Percentiles rank a stretch among this genome's conserved stretches.
Conservation (phyloP, 2,888 invertebrate species). For the Coelopa pilipes region DNA sequence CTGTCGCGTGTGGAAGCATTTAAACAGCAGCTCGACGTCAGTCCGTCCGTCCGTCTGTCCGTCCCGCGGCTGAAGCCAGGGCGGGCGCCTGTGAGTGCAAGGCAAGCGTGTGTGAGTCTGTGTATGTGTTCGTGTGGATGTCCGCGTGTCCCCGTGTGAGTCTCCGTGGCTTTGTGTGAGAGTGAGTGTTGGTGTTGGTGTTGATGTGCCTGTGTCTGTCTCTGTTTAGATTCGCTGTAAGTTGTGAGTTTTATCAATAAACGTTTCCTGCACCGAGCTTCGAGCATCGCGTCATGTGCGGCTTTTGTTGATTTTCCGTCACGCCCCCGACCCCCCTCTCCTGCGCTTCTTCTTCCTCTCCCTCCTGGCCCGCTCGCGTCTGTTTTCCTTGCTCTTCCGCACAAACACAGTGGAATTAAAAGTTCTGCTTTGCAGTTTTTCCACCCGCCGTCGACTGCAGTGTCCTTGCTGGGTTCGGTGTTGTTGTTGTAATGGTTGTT, state of each 20-base stretch:
- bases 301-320: neutral
- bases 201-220: conserved; percentile 3
- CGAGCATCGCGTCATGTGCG: conserved; percentile 5
- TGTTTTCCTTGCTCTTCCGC: neutral
- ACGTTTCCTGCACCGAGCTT: conserved; percentile 1
- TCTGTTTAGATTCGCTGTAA: neutral
- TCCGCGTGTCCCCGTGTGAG: conserved; percentile 6
- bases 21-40: neutral
- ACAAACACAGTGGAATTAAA: neutral
- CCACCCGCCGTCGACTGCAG: conserved; percentile 9
- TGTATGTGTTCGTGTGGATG: conserved; percentile 16
- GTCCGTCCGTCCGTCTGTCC: too few relatives aligned
- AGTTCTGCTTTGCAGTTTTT: neutral
- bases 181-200: conserved; percentile 11
- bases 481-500: conserved; percentile 3
- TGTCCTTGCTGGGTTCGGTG: conserved; percentile 11
- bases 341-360: neutral
- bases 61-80: neutral
- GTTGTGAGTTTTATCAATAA: conserved; percentile 32
- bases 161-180: too few relatives aligned
- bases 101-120: neutral
- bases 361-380: neutral
- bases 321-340: neutral
- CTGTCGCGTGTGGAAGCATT: conserved; percentile 3
- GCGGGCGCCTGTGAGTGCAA: neutral